Conservation (phyloP, 1,140 invertebrate genomes). For the Antheraea mylitta region DNA sequence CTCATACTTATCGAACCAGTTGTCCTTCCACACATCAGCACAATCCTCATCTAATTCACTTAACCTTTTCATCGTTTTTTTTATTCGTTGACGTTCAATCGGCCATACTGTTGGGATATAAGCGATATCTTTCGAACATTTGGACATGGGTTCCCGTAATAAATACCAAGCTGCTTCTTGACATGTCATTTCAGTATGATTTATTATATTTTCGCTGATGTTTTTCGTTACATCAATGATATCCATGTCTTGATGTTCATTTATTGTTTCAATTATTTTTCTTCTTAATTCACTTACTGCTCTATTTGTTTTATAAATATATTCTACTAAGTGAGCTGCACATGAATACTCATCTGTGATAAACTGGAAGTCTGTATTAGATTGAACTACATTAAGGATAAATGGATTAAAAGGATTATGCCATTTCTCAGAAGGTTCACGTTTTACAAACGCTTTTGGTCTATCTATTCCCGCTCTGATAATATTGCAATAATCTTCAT, state of each 20-base stretch:
- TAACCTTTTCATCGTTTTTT: slow-evolving; percentile 22
- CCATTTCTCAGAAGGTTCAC: slow-evolving; percentile 30
- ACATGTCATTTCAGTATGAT: slow-evolving; percentile 22
- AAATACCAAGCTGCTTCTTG: slow-evolving; percentile 37
- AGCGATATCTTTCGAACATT: slow-evolving; percentile 12
- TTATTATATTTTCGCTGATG: slow-evolving; percentile 20
- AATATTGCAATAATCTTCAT: slow-evolving; percentile 32
- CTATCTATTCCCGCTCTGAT: slow-evolving; percentile 27
- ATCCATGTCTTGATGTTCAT: slow-evolving; percentile 58
- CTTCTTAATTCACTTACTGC: slow-evolving; percentile 51
- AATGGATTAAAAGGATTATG: slow-evolving; percentile 32
- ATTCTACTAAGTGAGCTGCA: slow-evolving; percentile 42
- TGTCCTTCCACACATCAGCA: slow-evolving; percentile 23
- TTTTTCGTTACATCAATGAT: slow-evolving; percentile 43
- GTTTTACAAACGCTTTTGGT: slow-evolving; percentile 31
- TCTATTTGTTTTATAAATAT: slow-evolving; percentile 56
- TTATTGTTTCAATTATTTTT: slow-evolving; percentile 43
- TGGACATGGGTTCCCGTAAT: slow-evolving; percentile 26
- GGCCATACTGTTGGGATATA: slow-evolving; percentile 27
- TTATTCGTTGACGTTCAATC: slow-evolving; percentile 19
- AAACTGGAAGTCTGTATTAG: slow-evolving; percentile 60
- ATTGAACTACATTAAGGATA: slow-evolving; percentile 29
- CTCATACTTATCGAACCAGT: slow-evolving; percentile 30
- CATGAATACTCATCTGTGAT: slow-evolving; percentile 62
- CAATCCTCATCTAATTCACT: slow-evolving; percentile 18